Percentiles rank a stretch among this genome's conserved stretches.
phyloP scores from a whole-genome alignment of 2,888 invertebrate species.

The Brenthis daphne region DNA sequence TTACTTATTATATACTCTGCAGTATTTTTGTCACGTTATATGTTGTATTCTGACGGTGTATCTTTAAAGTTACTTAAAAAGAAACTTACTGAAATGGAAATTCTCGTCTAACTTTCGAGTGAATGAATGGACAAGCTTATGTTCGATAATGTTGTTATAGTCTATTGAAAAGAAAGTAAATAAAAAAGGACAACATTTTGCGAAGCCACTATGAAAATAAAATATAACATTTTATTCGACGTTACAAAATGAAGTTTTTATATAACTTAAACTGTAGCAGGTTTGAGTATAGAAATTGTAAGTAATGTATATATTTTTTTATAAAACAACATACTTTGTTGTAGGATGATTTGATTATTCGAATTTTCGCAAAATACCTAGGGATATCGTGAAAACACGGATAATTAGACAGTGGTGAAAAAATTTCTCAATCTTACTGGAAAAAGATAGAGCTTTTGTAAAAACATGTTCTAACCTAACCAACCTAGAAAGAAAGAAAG shows the following conservation, averaged over 20 bases:
- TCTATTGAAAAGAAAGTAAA: constrained; percentile 17
- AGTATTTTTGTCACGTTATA: constrained; percentile 16
- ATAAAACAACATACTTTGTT: too few species aligned
- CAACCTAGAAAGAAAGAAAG: too few species aligned
- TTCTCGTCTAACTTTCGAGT: constrained; percentile 15
- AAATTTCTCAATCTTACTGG: too few species aligned
- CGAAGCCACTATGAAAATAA: neutral
- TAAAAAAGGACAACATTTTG: constrained; percentile 15
- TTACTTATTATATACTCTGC: neutral
- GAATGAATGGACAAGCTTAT: constrained; percentile 18
- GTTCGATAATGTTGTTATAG: constrained; percentile 20
- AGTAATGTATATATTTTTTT: too few species aligned
- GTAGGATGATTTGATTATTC: too few species aligned
- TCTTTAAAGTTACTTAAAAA: constrained; percentile 15
- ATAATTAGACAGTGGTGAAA: too few species aligned
- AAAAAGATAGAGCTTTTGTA: too few species aligned
- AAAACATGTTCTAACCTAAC: too few species aligned
- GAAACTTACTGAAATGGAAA: constrained; percentile 18
- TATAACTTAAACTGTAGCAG: too few species aligned
- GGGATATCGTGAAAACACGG: too few species aligned
- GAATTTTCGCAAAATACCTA: too few species aligned
- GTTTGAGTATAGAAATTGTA: too few species aligned
- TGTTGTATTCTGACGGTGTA: neutral
- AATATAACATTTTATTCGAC: neutral
- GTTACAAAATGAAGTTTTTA: neutral